Evolutionary conservation across 1,140 invertebrate species (phyloP).

Genomic region (Elymnias hypermnestra): DNA sequence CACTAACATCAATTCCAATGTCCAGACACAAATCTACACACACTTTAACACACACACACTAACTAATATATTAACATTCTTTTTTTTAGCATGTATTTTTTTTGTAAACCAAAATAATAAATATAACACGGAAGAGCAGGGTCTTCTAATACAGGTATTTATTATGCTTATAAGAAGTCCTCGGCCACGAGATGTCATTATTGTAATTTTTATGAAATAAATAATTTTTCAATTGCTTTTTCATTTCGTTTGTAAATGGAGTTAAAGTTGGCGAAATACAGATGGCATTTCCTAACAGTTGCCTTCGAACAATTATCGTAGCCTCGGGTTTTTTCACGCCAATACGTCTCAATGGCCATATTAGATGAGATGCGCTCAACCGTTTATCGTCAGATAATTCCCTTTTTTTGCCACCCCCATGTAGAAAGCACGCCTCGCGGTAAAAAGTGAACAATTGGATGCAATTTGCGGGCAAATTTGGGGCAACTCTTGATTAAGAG

Average conservation of each 20-base stretch:
- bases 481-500: slow-evolving; percentile 64
- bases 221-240: background rate
- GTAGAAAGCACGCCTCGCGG: slow-evolving; percentile 46
- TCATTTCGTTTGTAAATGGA: slow-evolving; percentile 1
- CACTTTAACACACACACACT: too few relatives aligned
- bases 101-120: too few relatives aligned
- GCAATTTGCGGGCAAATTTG: slow-evolving; percentile 73
- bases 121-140: too few relatives aligned
- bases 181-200: too few relatives aligned
- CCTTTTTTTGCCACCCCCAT: slow-evolving; percentile 48
- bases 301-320: slow-evolving; percentile 22
- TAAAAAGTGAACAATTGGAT: slow-evolving; percentile 75
- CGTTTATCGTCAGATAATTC: slow-evolving; percentile 48
- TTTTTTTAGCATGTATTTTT: background rate
- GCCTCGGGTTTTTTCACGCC: slow-evolving; percentile 42
- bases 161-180: too few relatives aligned
- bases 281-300: slow-evolving; percentile 35
- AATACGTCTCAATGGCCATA: slow-evolving; percentile 49
- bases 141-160: too few relatives aligned
- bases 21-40: too few relatives aligned
- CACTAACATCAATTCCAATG: too few relatives aligned
- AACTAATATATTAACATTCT: too few relatives aligned
- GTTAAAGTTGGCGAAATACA: slow-evolving; percentile 31
- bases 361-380: slow-evolving; percentile 47
- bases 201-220: too few relatives aligned